These are phyloP conservation scores for Gastrophryne carolinensis DNA, from an alignment of 2,797 vertebrate species.

Conservation along the genomic window DNA sequence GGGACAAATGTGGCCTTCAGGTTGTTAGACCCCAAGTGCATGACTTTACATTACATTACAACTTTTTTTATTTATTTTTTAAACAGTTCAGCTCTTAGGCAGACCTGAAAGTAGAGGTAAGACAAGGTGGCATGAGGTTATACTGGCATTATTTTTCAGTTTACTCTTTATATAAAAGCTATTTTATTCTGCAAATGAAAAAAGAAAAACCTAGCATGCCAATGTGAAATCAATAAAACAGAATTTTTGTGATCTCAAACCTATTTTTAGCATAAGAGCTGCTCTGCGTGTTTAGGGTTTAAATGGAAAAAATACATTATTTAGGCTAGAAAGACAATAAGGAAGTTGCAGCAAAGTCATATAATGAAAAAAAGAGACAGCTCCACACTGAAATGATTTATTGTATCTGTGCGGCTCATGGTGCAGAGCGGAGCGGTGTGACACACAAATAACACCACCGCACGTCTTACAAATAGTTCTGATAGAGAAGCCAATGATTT, in stretches of 20 bases:
- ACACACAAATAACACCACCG: conserved; percentile 28
- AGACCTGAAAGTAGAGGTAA: too few species aligned
- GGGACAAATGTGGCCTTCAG: too few species aligned
- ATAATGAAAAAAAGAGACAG: conserved; percentile 29
- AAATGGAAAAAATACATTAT: conserved; percentile 28
- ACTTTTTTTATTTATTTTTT: too few species aligned
- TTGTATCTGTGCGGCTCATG: conserved; percentile 1
- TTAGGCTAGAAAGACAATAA: conserved; percentile 34
- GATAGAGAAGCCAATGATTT: conserved; percentile 26
- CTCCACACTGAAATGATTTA: conserved; percentile 37
- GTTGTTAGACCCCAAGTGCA: too few species aligned
- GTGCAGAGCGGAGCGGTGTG: neutral
- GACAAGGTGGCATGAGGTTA: too few species aligned
- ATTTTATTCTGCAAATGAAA: too few species aligned
- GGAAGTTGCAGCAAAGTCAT: conserved; percentile 29
- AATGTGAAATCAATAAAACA: neutral
- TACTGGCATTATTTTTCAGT: too few species aligned
- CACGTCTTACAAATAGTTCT: conserved; percentile 7
- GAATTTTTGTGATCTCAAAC: conserved; percentile 30
- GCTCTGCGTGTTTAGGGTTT: neutral
- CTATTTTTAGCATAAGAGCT: conserved; percentile 21
- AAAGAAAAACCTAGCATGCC: conserved; percentile 11
- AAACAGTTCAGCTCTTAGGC: too few species aligned
- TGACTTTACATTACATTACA: too few species aligned
- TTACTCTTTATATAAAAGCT: too few species aligned